phyloP scores from a whole-genome alignment of 1,140 invertebrate species.

The Psix sp. region DNA sequence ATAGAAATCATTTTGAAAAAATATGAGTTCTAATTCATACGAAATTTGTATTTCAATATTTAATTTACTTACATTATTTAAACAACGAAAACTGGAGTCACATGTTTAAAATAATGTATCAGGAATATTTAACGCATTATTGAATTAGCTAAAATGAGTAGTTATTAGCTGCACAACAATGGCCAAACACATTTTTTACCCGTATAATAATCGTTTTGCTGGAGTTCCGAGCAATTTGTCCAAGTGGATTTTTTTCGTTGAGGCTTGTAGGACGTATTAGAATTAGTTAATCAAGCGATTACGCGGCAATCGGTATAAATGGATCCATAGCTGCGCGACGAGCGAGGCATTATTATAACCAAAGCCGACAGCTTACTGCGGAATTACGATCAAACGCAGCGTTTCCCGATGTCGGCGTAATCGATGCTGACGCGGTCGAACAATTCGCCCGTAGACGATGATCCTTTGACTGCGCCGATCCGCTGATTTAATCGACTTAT shows the following conservation, averaged over 20 bases:
- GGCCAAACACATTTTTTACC: background rate
- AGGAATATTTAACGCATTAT: too few species aligned
- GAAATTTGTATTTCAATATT: too few species aligned
- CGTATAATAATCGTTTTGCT: too few species aligned
- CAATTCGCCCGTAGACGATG: conserved; percentile 46
- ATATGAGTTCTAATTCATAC: too few species aligned
- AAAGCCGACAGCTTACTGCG: conserved; percentile 44
- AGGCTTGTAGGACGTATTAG: conserved; percentile 2
- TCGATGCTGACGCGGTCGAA: conserved; percentile 52
- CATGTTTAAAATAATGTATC: too few species aligned
- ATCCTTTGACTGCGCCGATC: conserved; percentile 54
- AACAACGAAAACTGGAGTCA: too few species aligned
- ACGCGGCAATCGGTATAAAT: conserved; percentile 35
- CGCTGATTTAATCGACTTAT: conserved; percentile 56
- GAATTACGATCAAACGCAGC: conserved; percentile 48
- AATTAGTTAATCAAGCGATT: conserved; percentile 41
- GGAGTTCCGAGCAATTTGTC: background rate
- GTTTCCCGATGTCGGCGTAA: conserved; percentile 52
- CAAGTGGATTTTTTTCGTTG: background rate
- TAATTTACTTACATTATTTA: too few species aligned
- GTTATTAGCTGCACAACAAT: too few species aligned
- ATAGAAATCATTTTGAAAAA: too few species aligned
- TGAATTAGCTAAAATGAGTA: too few species aligned
- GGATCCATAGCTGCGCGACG: conserved; percentile 29
- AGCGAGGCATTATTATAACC: conserved; percentile 41